Percentiles rank a stretch among this genome's conserved stretches.
These are phyloP conservation scores for Psittacula derbiana DNA, from an alignment of 2,797 vertebrate species.

Conservation along the genomic window DNA sequence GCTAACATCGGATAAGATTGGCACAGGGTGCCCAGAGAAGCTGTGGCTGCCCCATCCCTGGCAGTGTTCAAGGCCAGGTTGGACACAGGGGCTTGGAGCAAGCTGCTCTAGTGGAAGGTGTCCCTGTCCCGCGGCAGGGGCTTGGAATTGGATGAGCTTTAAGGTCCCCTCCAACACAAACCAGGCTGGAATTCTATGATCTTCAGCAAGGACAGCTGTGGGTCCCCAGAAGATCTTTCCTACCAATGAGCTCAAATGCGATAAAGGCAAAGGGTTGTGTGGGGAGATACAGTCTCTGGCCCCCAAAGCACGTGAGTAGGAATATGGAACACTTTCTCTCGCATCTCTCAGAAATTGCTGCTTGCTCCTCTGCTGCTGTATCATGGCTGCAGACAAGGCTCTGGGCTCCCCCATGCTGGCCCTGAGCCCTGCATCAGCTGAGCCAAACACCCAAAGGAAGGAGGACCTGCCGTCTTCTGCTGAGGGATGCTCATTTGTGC, in stretches of 20 bases:
- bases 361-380: background rate
- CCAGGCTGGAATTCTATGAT: background rate
- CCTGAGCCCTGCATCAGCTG: background rate
- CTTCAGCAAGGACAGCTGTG: background rate
- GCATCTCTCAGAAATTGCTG: background rate
- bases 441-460: background rate
- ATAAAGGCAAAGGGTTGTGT: background rate
- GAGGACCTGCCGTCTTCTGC: accelerated
- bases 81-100: background rate
- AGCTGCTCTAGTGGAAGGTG: background rate
- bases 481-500: background rate
- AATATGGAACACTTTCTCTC: background rate
- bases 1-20: background rate
- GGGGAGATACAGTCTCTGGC: too few species aligned
- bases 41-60: background rate
- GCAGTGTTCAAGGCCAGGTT: background rate
- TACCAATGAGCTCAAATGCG: background rate
- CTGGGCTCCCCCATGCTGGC: background rate
- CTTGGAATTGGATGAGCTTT: background rate
- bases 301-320: background rate
- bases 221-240: background rate
- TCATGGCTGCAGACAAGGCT: accelerated
- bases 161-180: background rate
- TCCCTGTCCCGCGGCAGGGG: too few species aligned
- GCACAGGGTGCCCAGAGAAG: background rate